Conservation (phyloP, 2,797 vertebrate genomes). For the Crocodylus rhombifer region DNA sequence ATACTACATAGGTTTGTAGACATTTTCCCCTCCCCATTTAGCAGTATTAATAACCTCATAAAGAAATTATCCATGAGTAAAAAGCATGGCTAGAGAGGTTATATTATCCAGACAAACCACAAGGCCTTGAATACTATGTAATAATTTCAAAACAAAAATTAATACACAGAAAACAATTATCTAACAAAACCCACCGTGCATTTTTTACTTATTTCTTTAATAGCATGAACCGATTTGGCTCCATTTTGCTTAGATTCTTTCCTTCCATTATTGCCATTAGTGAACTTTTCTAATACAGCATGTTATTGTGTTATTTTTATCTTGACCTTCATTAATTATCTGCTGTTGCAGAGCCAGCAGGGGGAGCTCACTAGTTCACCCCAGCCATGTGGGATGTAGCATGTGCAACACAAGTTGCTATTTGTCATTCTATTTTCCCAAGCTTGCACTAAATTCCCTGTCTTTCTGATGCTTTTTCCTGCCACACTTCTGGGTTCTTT, state of each 20-base stretch:
- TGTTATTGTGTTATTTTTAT: not conserved
- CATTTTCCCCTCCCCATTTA: not conserved
- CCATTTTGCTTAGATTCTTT: slow-evolving; percentile 9
- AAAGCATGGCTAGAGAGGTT: not conserved
- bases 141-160: not conserved
- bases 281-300: slow-evolving; percentile 1
- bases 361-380: not conserved
- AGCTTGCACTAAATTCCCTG: not conserved
- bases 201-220: not conserved
- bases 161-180: not conserved
- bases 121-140: not conserved
- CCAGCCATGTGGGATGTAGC: not conserved
- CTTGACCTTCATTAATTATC: not conserved
- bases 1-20: not conserved
- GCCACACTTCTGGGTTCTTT: not conserved
- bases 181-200: not conserved
- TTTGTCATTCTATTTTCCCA: slow-evolving; percentile 20
- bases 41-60: not conserved
- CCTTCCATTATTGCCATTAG: not conserved
- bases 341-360: not conserved
- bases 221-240: slow-evolving; percentile 1
- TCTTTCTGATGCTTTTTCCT: not conserved
- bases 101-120: not conserved
- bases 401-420: not conserved
- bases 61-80: not conserved